Conservation (phyloP, 2,888 invertebrate genomes). For the Epirrhoe alternata region DNA sequence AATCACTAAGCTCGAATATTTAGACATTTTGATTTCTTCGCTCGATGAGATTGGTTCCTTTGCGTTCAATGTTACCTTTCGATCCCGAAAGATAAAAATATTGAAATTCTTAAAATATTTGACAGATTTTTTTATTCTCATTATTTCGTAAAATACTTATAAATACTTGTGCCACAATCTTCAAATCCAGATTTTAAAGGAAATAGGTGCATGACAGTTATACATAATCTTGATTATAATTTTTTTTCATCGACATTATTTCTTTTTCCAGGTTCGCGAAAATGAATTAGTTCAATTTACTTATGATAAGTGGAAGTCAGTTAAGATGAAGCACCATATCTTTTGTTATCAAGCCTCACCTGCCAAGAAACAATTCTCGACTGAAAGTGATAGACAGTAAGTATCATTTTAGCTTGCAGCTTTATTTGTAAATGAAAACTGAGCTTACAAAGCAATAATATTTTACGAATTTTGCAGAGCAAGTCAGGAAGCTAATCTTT, state of each 20-base stretch:
- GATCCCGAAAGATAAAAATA: no score
- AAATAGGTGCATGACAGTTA: no score
- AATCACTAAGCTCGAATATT: no score
- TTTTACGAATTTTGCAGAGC: constrained; percentile 75
- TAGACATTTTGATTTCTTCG: no score
- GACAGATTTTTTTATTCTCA: no score
- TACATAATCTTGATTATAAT: background rate
- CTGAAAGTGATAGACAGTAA: constrained; percentile 88
- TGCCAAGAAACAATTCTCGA: constrained; percentile 91
- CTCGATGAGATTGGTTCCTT: no score
- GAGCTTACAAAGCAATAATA: constrained; percentile 39
- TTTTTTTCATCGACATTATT: background rate
- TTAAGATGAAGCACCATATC: constrained; percentile 94
- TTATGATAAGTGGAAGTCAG: constrained; percentile 93
- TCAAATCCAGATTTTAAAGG: no score
- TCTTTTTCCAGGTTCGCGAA: constrained; percentile 87
- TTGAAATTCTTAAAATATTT: no score
- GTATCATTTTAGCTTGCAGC: constrained; percentile 46
- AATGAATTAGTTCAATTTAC: constrained; percentile 93
- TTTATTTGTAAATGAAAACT: constrained; percentile 33
- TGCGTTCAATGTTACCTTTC: no score
- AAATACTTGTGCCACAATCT: no score
- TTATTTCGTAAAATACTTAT: no score
- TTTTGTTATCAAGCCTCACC: constrained; percentile 95
- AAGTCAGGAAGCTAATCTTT: constrained; percentile 82